Evolutionary conservation across 2,113 vertebrate genomes (phyloP), one percentile per base, ranked within the genome.

Genomic region (Glaucomys volans): DNA sequence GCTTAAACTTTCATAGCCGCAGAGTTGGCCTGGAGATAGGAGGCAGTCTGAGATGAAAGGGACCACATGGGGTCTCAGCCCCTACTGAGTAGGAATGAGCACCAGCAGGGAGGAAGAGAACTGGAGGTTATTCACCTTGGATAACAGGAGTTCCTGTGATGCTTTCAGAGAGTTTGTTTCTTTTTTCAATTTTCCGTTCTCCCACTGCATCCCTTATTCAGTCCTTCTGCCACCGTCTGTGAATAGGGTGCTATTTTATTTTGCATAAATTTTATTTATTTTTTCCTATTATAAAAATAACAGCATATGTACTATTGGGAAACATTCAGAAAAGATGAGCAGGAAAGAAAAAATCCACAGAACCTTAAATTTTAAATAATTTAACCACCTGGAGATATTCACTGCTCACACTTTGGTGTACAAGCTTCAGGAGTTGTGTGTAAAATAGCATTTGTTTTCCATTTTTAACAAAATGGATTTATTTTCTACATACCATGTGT

Each of bases 21-120:
- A 88, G 90, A 90, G 52, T 72, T 95, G 92, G 84, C 94, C 90
- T 87, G 80, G 84, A 97, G 95, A 40, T 81, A 7, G 66, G 76
- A 92, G 84, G 16, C 57, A 50, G 72, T 71, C 26, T 1, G 77
- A 75, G 95, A 89, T 94, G 88, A 95, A 93, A 93, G 82, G 91
- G 91, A 89, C 77, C 67, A 17, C 89, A 83, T 77, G 77, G 85
- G 77, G 37, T 22, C 42, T 26, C 20, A 69, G 80, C 74, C 79
- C 0, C 64, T 77, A 84, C 75, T 3, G 59, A 57, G 80, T 4
- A 7, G 74, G 91, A 84, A 40, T 84, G 67, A 90, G 77, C 95
- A n/a, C 24, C 47, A 83, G 94, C 87, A 37, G 24, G 64, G 62
- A 79, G 94, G 71, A 71, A 24, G n/a, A 44, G 64, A 42, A 2